Base-by-base conservation (phyloP, 1,140 invertebrate species). In the Holotrichia oblita region DNA sequence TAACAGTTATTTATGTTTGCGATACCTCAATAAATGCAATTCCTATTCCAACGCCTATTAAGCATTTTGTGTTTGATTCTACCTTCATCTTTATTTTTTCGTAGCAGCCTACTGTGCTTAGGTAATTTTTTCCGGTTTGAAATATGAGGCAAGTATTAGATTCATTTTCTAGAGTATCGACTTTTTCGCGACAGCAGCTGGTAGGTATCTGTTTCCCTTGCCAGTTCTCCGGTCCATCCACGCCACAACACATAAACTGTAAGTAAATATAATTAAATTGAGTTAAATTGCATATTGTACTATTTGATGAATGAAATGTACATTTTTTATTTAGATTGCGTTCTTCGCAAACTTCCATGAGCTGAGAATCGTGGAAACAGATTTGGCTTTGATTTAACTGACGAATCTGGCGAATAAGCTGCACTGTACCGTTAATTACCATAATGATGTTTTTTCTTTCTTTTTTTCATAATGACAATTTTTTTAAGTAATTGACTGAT, bases 221-320 rank as follows among this genome's bases (percentile, higher is more conserved):
- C 89, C 76, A 85, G 72, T 83, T 83, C 9, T n/a, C 40, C 0
- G 90, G 87, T 12, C 88, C 87, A n/a, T 90, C 90, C 12, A 92
- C 87, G 2, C 92, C 92, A 82, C 92, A 93, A 81, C 92, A 93
- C 83, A 90, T 85, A 79, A 93, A 82, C 92, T 93, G 84, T 75
- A 87, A 83, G n/a, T 55, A 34, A 34, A 34, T 34, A 34, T 4
- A 34, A 34, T 4, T 4, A 34, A 34, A 34, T 34, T n/a, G n/a
- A n/a, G n/a, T n/a, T n/a, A n/a, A n/a, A n/a, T n/a, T n/a, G n/a
- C n/a, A n/a, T n/a, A n/a, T n/a, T n/a, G n/a, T n/a, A n/a, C n/a
- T n/a, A n/a, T n/a, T n/a, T n/a, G n/a, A n/a, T n/a, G n/a, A n/a
- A n/a, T n/a, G n/a, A n/a, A n/a, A n/a, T n/a, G n/a, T n/a, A n/a